Evolutionary conservation across 1,140 invertebrate species (phyloP), one percentile per base, ranked within the genome.

Genomic region (Polyergus mexicanus): DNA sequence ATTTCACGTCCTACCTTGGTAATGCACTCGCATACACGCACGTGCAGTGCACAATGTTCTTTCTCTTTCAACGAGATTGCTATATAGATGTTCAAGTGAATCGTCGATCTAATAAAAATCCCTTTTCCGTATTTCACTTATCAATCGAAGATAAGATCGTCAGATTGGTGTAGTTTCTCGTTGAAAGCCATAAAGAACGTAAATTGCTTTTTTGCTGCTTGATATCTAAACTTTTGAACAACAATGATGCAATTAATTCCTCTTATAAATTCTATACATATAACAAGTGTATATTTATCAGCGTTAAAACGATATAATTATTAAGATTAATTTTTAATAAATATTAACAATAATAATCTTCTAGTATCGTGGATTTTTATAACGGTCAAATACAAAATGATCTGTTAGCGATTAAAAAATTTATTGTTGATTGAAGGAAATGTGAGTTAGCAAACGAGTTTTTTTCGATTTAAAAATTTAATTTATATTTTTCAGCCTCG

Each of bases 1-100:
- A 87, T 84, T 83, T 74, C 72, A 38, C 44, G 28, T 81, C 22
- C 41, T 60, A 8, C 44, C 41, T 44, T 22, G 84, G 58, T 60
- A 75, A 83, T 72, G 22, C 68, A 83, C 76, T 81, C 75, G 62
- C 16, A 72, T 44, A 35, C 47, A 56, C 22, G 32, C 65, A 62
- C 85, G 13, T 58, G 32, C 28, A 56, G 63, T 16, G 22, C 5
- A 19, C 44, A 19, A 69, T 41, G 13, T 32, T 87, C 8, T 60
- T 51, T 69, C 54, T 77, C 65, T 72, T 51, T 51, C 66, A n/a
- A 56, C 38, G 66, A 87, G 86, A 81, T 87, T 87, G 51, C 85
- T 47, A 35, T 54, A 68, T 47, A 72, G 19, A 63, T 58, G 25
- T 77, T 38, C 65, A 72, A 28, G 56, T 58, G 47, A 38, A 22